A percentile compares a stretch with the other conserved stretches of the same genome.
phyloP scores from a whole-genome alignment of 2,888 invertebrate genomes.

The Villa cingulata region DNA sequence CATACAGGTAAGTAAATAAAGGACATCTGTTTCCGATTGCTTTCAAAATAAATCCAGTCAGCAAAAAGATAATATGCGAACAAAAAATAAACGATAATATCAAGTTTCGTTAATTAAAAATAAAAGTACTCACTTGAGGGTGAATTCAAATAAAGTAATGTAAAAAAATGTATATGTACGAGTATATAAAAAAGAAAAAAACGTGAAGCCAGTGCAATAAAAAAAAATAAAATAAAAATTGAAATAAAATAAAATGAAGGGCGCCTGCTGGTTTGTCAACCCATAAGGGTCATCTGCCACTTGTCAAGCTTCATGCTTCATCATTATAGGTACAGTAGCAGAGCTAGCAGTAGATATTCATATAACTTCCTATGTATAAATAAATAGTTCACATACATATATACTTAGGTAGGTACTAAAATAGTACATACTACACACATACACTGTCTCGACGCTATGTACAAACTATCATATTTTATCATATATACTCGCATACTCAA shows the following conservation, averaged over 20 bases:
- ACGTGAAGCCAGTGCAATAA: too few relatives aligned
- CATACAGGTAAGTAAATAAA: background rate
- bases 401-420: background rate
- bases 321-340: too few relatives aligned
- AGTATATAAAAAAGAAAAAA: too few relatives aligned
- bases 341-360: too few relatives aligned
- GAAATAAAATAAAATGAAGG: background rate
- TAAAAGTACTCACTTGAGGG: constrained; percentile 3
- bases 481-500: too few relatives aligned
- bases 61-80: too few relatives aligned
- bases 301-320: background rate
- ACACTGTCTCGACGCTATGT: too few relatives aligned
- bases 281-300: background rate
- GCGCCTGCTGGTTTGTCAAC: background rate
- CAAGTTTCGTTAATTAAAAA: constrained; percentile 8
- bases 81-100: background rate
- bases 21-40: background rate
- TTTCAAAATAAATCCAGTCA: background rate
- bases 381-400: background rate
- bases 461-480: too few relatives aligned
- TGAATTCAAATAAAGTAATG: background rate
- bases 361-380: too few relatives aligned
- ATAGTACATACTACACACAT: background rate
- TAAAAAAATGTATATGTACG: background rate
- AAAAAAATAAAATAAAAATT: too few relatives aligned